Evolutionary conservation across 2,113 vertebrate genomes (phyloP), one percentile per base, ranked within the genome.

Genomic region (Capra hircus): DNA sequence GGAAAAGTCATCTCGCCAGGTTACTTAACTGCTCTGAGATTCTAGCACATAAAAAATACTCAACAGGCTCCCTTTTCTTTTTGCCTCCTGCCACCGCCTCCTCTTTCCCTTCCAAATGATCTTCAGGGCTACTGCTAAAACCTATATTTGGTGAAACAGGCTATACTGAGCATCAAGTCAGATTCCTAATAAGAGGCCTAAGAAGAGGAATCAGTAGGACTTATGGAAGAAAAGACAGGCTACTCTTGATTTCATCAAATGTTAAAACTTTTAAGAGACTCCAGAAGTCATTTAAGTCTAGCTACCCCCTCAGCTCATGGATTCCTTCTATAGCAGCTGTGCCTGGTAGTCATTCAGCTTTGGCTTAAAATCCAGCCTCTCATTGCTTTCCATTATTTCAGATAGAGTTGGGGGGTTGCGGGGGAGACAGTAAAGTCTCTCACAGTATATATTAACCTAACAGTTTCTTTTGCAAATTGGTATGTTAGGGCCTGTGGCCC

Each of bases 341-440:
- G n/a, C 48, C 67, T 55, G 28, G 6, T 30, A 48, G 53, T 62
- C 74, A 59, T 88, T 95, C 88, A 67, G 15, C 82, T 95, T 90
- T 95, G 77, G 27, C 94, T 96, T 95, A 17, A 94, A 86, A 64
- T n/a, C 55, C 52, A 23, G 93, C 55, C 27, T 88, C 14, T 91
- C 52, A 71, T 74, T 87, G 30, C 40, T 81, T 94, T 90, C 23
- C 57, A 25, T 94, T 94, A 40, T 78, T 90, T 19, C n/a, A 91
- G n/a, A 36, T 90, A 52, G 23, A 85, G 13, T 53, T 55, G 52
- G 2, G 28, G 33, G 40, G 11, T 14, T 48, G 28, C 0, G 2
- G n/a, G 15, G 2, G 10, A 28, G 45, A 48, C 19, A 17, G 9
- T 89, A 77, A 84, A 59, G 81, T 40, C 86, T 55, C 53, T 81